phyloP scores from a whole-genome alignment of 2,888 invertebrate species.

The Pyrgus malvae region DNA sequence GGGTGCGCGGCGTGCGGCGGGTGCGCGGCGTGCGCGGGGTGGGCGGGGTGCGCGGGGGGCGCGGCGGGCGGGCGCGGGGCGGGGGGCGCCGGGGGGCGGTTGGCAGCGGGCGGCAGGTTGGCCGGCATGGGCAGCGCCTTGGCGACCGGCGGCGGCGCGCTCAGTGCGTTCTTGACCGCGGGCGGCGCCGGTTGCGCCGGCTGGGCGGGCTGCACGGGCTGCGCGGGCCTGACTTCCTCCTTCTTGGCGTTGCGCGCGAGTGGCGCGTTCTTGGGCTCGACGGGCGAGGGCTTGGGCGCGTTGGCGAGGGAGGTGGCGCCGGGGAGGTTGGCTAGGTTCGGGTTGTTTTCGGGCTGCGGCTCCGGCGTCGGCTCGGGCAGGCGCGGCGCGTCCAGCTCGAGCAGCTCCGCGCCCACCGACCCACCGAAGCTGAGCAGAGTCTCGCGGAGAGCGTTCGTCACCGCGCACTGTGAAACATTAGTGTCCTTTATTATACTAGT shows the following conservation, averaged over 20 bases:
- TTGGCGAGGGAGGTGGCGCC: conserved; percentile 34
- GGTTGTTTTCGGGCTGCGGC: conserved; percentile 50
- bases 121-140: conserved; percentile 50
- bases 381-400: conserved; percentile 48
- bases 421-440: conserved; percentile 74
- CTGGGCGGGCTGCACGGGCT: not conserved
- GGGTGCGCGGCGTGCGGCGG: too few species aligned
- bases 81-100: conserved; percentile 31
- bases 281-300: conserved; percentile 25
- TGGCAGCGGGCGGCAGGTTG: conserved; percentile 34
- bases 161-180: conserved; percentile 39
- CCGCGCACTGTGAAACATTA: conserved; percentile 57
- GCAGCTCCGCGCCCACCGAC: conserved; percentile 56
- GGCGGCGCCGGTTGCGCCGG: conserved; percentile 34
- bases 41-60: conserved; percentile 36
- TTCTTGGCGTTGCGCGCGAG: conserved; percentile 43
- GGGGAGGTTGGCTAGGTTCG: conserved; percentile 38
- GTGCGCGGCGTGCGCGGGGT: too few species aligned
- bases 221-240: conserved; percentile 31
- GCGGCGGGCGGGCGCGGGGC: conserved; percentile 36
- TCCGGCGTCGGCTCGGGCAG: not conserved
- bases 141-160: conserved; percentile 43
- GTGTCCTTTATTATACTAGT: too few species aligned
- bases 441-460: conserved; percentile 72
- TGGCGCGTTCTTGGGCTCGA: conserved; percentile 47